These are phyloP conservation scores for Drosophila mauritiana DNA, from an alignment of 1,140 invertebrate species.

Conservation along the genomic window DNA sequence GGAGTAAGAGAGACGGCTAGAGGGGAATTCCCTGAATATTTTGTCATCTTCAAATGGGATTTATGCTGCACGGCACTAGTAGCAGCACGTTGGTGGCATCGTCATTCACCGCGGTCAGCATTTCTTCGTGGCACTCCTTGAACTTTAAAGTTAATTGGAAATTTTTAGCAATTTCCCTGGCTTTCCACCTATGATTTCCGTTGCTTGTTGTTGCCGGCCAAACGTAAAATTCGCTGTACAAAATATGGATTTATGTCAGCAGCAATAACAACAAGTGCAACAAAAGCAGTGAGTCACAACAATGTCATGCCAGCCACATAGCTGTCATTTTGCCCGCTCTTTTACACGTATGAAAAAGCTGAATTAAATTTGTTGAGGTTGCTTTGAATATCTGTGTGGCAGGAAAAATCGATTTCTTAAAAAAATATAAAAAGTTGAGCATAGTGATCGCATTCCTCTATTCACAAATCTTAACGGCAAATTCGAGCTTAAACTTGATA, in stretches of 20 bases:
- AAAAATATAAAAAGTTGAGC: no score
- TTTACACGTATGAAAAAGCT: slow-evolving; percentile 6
- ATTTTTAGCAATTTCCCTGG: slow-evolving; percentile 70
- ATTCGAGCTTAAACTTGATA: no score
- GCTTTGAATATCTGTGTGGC: neutral
- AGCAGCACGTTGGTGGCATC: slow-evolving; percentile 15
- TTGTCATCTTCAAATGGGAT: slow-evolving; percentile 79
- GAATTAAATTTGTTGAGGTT: no score
- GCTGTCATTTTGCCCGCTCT: slow-evolving; percentile 57
- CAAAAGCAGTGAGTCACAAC: slow-evolving; percentile 25
- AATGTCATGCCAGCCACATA: slow-evolving; percentile 51
- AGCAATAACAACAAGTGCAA: slow-evolving; percentile 31
- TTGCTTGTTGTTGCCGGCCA: slow-evolving; percentile 39
- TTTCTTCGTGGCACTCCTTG: slow-evolving; percentile 26
- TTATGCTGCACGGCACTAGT: slow-evolving; percentile 44
- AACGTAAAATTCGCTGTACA: slow-evolving; percentile 75
- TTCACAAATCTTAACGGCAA: no score
- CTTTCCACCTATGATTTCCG: slow-evolving; percentile 46
- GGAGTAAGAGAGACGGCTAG: neutral
- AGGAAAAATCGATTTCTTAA: neutral
- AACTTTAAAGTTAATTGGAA: slow-evolving; percentile 79
- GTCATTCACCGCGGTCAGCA: slow-evolving; percentile 16
- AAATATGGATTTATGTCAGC: slow-evolving; percentile 81
- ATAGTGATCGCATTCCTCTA: no score
- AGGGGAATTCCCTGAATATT: slow-evolving; percentile 52